Percentiles rank a stretch among this genome's conserved stretches.
Conservation (phyloP, 2,113 vertebrate species). For the Alligator mississippiensis region DNA sequence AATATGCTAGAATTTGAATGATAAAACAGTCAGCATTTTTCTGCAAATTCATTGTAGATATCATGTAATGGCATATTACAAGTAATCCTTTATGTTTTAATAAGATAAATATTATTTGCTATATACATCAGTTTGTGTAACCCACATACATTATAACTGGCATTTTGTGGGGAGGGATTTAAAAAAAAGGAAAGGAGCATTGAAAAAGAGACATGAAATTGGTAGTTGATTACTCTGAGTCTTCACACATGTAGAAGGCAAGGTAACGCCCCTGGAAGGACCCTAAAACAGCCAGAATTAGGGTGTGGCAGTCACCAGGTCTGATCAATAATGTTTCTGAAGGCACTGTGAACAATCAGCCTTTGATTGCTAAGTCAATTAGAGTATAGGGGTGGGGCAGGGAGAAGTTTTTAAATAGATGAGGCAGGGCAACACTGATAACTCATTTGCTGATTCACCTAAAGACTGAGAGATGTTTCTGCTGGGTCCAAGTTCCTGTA, state of each 20-base stretch:
- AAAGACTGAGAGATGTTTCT: too few relatives aligned
- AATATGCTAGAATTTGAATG: conserved; percentile 29
- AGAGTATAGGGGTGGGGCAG: not conserved
- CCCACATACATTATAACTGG: not conserved
- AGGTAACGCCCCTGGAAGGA: not conserved
- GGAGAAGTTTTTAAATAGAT: not conserved
- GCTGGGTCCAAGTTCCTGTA: too few relatives aligned
- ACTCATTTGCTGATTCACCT: too few relatives aligned
- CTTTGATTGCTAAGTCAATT: rapidly evolving
- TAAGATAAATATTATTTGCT: conserved; percentile 44
- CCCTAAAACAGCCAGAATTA: not conserved
- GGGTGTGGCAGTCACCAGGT: rapidly evolving
- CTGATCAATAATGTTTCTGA: not conserved
- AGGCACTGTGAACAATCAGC: not conserved
- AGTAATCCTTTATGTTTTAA: conserved; percentile 25
- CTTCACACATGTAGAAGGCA: rapidly evolving
- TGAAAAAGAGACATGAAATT: not conserved
- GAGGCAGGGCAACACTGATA: not conserved
- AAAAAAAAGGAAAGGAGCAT: not conserved
- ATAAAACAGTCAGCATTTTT: conserved; percentile 36
- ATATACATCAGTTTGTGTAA: not conserved
- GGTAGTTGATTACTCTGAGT: not conserved
- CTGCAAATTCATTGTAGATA: conserved; percentile 31
- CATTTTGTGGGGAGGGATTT: not conserved
- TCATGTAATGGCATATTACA: not conserved